Evolutionary conservation across 2,888 invertebrate genomes (phyloP).

Genomic region (Molanna angustata): DNA sequence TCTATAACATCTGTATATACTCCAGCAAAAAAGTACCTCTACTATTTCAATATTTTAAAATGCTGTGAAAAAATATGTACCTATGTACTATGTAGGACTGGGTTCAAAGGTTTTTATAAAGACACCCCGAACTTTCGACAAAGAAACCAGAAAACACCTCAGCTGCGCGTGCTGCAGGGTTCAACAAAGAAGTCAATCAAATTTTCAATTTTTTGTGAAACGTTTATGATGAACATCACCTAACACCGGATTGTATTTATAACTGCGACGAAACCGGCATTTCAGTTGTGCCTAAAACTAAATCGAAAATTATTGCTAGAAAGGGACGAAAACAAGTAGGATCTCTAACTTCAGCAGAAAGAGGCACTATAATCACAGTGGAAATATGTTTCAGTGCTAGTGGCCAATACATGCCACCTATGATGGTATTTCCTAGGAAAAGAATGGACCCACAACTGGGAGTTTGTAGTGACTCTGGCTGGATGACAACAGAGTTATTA

Average conservation of each 20-base stretch:
- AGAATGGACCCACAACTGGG: neutral
- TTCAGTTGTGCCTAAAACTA: neutral
- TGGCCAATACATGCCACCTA: slow-evolving; percentile 2
- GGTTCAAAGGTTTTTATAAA: slow-evolving; percentile 1
- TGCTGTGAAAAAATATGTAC: no score
- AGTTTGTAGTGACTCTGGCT: neutral
- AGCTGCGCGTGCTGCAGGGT: slow-evolving; percentile 4
- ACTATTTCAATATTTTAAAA: no score
- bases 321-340: slow-evolving; percentile 5
- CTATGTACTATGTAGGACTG: no score
- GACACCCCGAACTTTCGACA: slow-evolving; percentile 1
- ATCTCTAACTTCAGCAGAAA: neutral
- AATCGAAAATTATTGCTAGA: neutral
- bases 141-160: slow-evolving; percentile 1
- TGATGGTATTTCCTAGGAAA: neutral
- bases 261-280: slow-evolving; percentile 1
- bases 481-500: neutral
- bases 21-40: no score
- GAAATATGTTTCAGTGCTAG: slow-evolving; percentile 1
- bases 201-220: neutral
- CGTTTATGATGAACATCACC: neutral
- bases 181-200: neutral
- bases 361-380: neutral
- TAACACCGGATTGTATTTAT: neutral
- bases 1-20: no score